Evolutionary conservation across 1,140 invertebrate species (phyloP), one percentile per base, ranked within the genome.

Genomic region (Aethina tumida): DNA sequence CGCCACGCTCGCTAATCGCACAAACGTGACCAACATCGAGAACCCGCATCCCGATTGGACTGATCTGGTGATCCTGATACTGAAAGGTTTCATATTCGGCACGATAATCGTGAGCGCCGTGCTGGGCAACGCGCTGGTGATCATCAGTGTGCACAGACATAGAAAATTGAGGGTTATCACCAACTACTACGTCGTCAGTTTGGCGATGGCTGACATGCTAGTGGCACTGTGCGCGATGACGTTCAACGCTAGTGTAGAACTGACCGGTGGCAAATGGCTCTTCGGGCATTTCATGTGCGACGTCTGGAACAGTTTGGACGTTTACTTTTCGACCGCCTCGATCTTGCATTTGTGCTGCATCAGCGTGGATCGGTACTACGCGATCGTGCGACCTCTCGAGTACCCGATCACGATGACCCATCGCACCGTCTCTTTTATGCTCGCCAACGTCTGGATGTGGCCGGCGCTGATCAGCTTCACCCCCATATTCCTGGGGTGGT

Each of bases 271-370:
- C 20, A 65, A 64, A 42, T 97, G 93, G 93, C 63, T 89, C 36
- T 94, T 96, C 58, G 84, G 86, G 1, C 71, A 77, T 50, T 72
- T 83, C 45, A 83, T 94, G 75, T 97, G 93, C 71, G 87, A 95
- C 66, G 72, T 95, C 43, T 97, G 88, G 76, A 94, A 93, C 62
- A 89, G 88, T 9, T 72, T 94, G 47, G 93, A 97, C 60, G 93
- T 97, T 4, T 88, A 96, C 54, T 96, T 95, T 60, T 92, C 86
- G 19, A 96, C 90, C 5, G 88, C 89, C 0, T 92, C 87, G 19
- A 95, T 96, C 26, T 68, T 96, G 4, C 92, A 97, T 63, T 69
- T 97, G 5, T 95, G 91, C 60, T 96, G 90, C 58, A 96, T 97
- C 55, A 86, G 83, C 34, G 85, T 95, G 15, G 93, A 97, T 60